Conservation (phyloP, 1,140 invertebrate genomes). For the Drosophila lacteicornis region DNA sequence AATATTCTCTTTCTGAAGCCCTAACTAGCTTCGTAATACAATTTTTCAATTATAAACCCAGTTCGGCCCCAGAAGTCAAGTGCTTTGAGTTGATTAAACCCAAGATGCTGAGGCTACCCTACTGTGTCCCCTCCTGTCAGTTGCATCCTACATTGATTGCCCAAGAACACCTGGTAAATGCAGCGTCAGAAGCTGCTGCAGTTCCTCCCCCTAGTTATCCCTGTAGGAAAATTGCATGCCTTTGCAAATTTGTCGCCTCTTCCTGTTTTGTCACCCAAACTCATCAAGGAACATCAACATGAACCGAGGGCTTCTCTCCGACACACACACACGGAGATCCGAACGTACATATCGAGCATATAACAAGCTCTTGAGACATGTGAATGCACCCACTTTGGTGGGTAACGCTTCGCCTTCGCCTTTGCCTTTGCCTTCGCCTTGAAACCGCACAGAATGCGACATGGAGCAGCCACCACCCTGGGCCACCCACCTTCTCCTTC, state of each 20-base stretch:
- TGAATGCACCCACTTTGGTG: conserved; percentile 85
- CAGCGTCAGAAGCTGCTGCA: conserved; percentile 6
- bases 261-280: conserved; percentile 79
- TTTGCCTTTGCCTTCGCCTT: conserved; percentile 42
- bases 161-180: conserved; percentile 44
- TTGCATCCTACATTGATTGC: conserved; percentile 28
- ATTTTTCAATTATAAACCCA: not conserved
- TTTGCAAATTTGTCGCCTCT: conserved; percentile 81
- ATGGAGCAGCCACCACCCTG: conserved; percentile 57
- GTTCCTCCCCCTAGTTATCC: not conserved
- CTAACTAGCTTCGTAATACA: not conserved
- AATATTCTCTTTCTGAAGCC: too few relatives aligned
- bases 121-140: not conserved
- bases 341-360: conserved; percentile 77
- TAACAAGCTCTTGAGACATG: conserved; percentile 85
- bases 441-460: conserved; percentile 57
- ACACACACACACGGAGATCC: conserved; percentile 17
- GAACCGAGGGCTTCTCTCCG: too few relatives aligned
- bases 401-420: conserved; percentile 53
- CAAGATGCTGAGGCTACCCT: conserved; percentile 5
- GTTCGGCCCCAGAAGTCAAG: conserved; percentile 2
- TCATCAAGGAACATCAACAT: conserved; percentile 71
- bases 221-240: conserved; percentile 71
- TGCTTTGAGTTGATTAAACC: conserved; percentile 37
- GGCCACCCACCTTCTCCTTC: conserved; percentile 19